These are phyloP conservation scores for Cremastinae sp. DNA, from an alignment of 2,888 invertebrate species.

Conservation along the genomic window DNA sequence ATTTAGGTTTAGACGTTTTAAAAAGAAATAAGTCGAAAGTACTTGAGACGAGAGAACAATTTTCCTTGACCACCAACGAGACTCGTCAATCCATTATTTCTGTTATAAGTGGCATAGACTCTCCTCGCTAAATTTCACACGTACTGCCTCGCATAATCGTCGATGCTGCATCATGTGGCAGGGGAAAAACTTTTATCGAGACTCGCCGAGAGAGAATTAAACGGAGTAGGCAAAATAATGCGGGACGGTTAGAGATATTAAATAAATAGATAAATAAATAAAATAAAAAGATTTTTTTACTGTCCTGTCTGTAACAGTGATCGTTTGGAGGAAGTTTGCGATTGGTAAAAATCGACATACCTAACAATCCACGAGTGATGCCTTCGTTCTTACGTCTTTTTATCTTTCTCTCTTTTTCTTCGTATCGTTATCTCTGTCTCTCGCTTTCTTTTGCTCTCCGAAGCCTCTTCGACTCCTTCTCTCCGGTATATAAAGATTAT, in stretches of 20 bases:
- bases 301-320: slow-evolving; percentile 63
- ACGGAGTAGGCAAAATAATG: slow-evolving; percentile 38
- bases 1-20: no score
- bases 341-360: slow-evolving; percentile 76
- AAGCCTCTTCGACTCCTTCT: slow-evolving; percentile 37
- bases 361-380: slow-evolving; percentile 65
- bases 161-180: slow-evolving; percentile 15
- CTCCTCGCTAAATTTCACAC: slow-evolving; percentile 3
- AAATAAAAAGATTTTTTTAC: slow-evolving; percentile 2
- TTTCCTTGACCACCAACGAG: background rate
- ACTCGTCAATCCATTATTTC: slow-evolving; percentile 8
- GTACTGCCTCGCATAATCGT: slow-evolving; percentile 29
- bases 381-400: slow-evolving; percentile 44
- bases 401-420: slow-evolving; percentile 36
- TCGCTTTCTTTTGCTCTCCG: slow-evolving; percentile 31
- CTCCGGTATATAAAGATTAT: slow-evolving; percentile 73
- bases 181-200: slow-evolving; percentile 17
- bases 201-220: slow-evolving; percentile 9
- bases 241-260: slow-evolving; percentile 7
- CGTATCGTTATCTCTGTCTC: background rate
- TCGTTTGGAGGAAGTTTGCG: slow-evolving; percentile 68
- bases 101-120: slow-evolving; percentile 8
- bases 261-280: background rate
- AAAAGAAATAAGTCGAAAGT: no score
- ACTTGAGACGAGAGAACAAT: no score